These are phyloP conservation scores for Mobula hypostoma DNA, from an alignment of 2,113 vertebrate species.

Conservation along the genomic window DNA sequence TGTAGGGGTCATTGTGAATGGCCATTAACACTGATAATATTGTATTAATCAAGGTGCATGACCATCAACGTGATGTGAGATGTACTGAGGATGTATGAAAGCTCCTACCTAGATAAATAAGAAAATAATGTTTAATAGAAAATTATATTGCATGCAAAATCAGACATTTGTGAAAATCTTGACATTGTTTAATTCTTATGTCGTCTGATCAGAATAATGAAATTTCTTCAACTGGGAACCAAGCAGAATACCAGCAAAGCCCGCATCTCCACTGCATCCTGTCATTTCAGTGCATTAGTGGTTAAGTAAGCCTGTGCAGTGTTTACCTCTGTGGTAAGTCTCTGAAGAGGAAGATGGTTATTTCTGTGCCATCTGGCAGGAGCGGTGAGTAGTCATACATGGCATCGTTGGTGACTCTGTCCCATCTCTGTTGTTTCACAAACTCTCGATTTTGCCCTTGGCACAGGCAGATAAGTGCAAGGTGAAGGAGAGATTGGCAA, in stretches of 20 bases:
- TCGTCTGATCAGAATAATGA: not conserved
- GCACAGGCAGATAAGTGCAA: not conserved
- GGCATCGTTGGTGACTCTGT: not conserved
- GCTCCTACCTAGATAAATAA: too few species aligned
- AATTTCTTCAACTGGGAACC: not conserved
- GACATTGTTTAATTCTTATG: not conserved
- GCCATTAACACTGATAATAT: too few species aligned
- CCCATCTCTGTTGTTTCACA: not conserved
- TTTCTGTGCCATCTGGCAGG: conserved; percentile 68
- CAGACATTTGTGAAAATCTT: too few species aligned
- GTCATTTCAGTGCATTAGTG: not conserved
- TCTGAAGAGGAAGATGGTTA: conserved; percentile 62
- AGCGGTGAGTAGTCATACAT: conserved; percentile 49
- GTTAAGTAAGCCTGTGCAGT: not conserved
- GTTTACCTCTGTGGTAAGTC: conserved; percentile 70
- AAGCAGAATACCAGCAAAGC: not conserved
- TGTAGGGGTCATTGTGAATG: too few species aligned
- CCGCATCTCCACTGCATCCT: not conserved
- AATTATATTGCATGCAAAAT: too few species aligned
- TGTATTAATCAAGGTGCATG: too few species aligned
- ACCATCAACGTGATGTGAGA: too few species aligned
- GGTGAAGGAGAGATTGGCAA: not conserved
- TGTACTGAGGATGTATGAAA: too few species aligned
- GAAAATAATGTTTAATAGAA: too few species aligned
- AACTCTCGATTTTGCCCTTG: not conserved